phyloP scores from a whole-genome alignment of 1,140 invertebrate genomes.

The Tetramorium simillimum region DNA sequence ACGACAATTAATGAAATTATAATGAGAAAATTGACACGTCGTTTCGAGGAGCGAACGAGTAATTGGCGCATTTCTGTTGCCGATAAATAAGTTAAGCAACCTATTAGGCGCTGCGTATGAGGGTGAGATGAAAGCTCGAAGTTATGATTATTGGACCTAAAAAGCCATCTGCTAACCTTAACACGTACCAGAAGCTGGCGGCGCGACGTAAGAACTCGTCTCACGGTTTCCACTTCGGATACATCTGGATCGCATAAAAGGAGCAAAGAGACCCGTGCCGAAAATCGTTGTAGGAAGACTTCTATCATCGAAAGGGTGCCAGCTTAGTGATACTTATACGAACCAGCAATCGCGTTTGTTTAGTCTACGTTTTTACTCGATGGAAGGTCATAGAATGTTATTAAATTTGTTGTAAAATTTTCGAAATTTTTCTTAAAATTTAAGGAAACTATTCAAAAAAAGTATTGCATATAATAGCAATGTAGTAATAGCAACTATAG shows the following conservation, averaged over 20 bases:
- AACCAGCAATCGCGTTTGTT: slow-evolving; percentile 57
- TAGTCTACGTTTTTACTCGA: slow-evolving; percentile 59
- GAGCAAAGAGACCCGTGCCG: slow-evolving; percentile 48
- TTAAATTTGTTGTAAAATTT: neutral
- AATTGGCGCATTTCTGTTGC: slow-evolving; percentile 73
- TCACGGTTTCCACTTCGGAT: slow-evolving; percentile 27
- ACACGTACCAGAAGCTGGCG: slow-evolving; percentile 67
- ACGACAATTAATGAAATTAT: slow-evolving; percentile 64
- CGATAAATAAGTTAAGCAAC: slow-evolving; percentile 75
- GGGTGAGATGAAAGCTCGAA: slow-evolving; percentile 55
- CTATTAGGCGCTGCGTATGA: slow-evolving; percentile 54
- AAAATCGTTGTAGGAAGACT: slow-evolving; percentile 58
- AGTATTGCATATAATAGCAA: neutral
- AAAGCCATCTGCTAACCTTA: slow-evolving; percentile 69
- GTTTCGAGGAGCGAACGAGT: slow-evolving; percentile 44
- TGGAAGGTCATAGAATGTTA: slow-evolving; percentile 1
- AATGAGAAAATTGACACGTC: slow-evolving; percentile 71
- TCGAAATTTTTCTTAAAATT: neutral
- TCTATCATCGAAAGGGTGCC: slow-evolving; percentile 70
- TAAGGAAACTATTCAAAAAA: neutral
- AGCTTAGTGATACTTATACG: slow-evolving; percentile 61
- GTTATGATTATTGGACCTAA: slow-evolving; percentile 63
- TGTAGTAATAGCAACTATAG: neutral
- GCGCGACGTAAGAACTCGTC: slow-evolving; percentile 50
- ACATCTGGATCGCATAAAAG: slow-evolving; percentile 79